phyloP scores from a whole-genome alignment of 2,113 vertebrate genomes.

The Anthoscopus minutus region DNA sequence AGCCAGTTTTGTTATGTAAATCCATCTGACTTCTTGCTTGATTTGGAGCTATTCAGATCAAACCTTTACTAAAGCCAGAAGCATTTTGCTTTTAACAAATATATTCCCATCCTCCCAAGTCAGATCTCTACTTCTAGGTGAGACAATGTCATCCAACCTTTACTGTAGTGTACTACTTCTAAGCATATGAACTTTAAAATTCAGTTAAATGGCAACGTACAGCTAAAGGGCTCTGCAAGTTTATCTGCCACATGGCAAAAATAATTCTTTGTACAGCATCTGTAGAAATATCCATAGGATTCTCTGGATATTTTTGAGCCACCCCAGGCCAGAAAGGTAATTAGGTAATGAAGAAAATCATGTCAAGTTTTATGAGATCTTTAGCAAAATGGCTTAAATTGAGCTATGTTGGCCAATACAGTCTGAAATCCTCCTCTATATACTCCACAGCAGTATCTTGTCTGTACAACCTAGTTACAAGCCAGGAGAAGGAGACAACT shows the following conservation, averaged over 20 bases:
- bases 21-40: neutral
- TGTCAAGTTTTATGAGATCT: slow-evolving; percentile 22
- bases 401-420: slow-evolving; percentile 5
- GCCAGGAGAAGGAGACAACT: neutral
- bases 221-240: neutral
- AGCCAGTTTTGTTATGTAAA: neutral
- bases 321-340: neutral
- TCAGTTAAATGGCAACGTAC: neutral
- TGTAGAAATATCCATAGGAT: neutral
- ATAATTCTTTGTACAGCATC: neutral
- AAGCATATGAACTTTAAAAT: neutral
- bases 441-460: neutral
- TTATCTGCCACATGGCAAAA: neutral
- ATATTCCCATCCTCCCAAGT: neutral
- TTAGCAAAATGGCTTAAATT: slow-evolving; percentile 42
- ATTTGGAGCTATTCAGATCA: neutral
- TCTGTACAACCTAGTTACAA: neutral
- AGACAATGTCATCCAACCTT: neutral
- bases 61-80: neutral
- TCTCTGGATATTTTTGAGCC: neutral
- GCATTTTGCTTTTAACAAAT: neutral
- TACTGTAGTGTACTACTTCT: neutral
- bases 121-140: neutral
- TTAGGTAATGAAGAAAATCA: neutral
- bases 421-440: neutral